Evolutionary conservation across 2,113 vertebrate genomes (phyloP), one percentile per base, ranked within the genome.

Genomic region (Gorsachius goisagi): DNA sequence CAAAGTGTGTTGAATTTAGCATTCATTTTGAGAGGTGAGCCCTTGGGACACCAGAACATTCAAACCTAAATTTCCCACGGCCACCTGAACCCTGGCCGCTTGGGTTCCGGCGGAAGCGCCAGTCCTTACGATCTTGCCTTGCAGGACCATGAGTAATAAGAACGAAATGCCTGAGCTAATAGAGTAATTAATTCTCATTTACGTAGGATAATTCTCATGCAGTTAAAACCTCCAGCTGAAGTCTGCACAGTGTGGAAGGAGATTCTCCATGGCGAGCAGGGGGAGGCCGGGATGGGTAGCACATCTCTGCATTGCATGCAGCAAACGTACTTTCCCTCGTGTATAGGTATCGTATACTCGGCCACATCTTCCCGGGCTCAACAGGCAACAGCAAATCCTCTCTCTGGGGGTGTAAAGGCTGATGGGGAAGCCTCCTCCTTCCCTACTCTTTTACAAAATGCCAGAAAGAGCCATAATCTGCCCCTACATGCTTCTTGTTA

Each of bases 111-210:
- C 44, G 82, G 74, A 84, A 79, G 71, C 32, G 62, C 39, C 74
- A 39, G 45, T 76, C 93, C 85, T 89, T 72, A 76, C 3, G 5
- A 78, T 82, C 60, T 22, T n/a, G 52, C 76, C 74, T 85, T 69
- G 55, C 66, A 89, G 74, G 62, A 85, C 41, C 33, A n/a, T 7
- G 30, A 91, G 59, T 66, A 82, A 88, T 64, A 91, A 75, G 62
- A 87, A 88, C 59, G 69, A 62, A 93, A 94, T 55, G 71, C 26
- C 82, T 85, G 82, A 80, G 71, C 58, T 93, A 91, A 85, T 26
- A 39, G 55, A 91, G 50, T n/a, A 91, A 91, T 95, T 94, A 91
- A 89, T 93, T 95, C 62, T 85, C 74, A 68, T 96, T 95, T 88
- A 66, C 0, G 0, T 30, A 39, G 68, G 58, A 50, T 73, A 69